A percentile compares a stretch with the other conserved stretches of the same genome.
These are phyloP conservation scores for Onychomys leucogaster DNA, from an alignment of 2,797 vertebrate species.

Conservation along the genomic window DNA sequence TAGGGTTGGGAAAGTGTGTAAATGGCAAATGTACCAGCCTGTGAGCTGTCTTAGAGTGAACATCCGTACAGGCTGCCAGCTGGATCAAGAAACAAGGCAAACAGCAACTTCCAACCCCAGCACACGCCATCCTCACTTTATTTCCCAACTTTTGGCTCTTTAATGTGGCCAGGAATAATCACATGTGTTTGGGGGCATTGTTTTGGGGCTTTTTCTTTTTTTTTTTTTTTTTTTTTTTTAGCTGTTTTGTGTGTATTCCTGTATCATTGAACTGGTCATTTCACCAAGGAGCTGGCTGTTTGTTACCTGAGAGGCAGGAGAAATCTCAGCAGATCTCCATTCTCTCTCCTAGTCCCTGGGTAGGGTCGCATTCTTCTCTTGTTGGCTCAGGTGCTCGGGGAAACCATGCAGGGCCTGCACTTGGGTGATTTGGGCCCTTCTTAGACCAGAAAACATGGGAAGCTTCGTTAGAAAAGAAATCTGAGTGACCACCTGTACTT, in stretches of 20 bases:
- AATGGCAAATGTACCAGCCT: background rate
- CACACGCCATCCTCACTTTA: background rate
- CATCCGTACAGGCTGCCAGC: background rate
- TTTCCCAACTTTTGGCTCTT: background rate
- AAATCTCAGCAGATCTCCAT: background rate
- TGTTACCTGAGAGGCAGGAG: background rate
- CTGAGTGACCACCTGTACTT: background rate
- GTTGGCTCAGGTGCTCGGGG: background rate
- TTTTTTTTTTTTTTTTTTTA: background rate
- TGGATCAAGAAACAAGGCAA: background rate
- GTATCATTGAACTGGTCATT: background rate
- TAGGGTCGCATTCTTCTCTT: background rate
- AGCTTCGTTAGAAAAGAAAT: background rate
- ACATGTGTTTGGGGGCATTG: background rate
- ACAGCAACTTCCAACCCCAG: background rate
- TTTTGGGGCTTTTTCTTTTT: background rate
- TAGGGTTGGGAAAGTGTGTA: background rate
- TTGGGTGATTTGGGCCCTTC: background rate
- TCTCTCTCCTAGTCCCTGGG: background rate
- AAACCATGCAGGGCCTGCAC: background rate
- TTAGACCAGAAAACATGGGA: constrained; percentile 22
- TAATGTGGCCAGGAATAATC: background rate
- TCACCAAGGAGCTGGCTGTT: background rate
- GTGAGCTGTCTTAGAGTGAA: background rate
- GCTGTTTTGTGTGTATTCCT: background rate